Base-by-base conservation (phyloP, 2,797 vertebrate genomes). In the Coluber constrictor region DNA sequence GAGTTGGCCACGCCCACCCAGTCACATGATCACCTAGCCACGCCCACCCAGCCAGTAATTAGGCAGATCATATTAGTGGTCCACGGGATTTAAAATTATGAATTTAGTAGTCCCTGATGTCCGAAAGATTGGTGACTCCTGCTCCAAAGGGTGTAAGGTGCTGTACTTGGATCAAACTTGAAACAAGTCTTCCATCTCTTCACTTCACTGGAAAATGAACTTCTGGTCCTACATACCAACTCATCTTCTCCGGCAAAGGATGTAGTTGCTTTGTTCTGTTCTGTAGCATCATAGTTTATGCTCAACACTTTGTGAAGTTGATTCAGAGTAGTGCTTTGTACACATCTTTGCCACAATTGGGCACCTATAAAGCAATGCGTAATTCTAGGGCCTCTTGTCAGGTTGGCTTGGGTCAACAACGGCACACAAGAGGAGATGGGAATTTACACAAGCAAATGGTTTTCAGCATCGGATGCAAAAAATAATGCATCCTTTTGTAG, bases 91-190 rank as follows among this genome's bases (percentile, higher is more conserved):
- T 51, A 51, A 51, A 51, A 51, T 51, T 51, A 51, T 51, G 47
- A 51, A 51, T 51, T 51, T 51, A 51, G 47, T 51, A 6, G 47
- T 51, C 47, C 47, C 47, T 51, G 47, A 51, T 6, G 6, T 51
- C 0, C 0, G 47, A 51, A 51, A 51, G 47, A 1, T 51, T 51
- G 7, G 47, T 51, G 47, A 51, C 47, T 51, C 47, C 47, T 51
- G 47, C 47, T 1, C 7, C 37, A 16, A 32, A 20, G 32, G 1
- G 0, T 3, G 7, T 1, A 18, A 18, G 70, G 70, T 7, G 1
- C 32, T 74, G 18, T 37, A 8, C 32, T 74, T 74, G 32, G 3
- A 74, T 74, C 32, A 20, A 16, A 37, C 70, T 79, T 79, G 18
- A 79, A 37, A 20, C n/a, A 79, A 37, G 3, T 79, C 70, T 37